phyloP scores from a whole-genome alignment of 2,113 vertebrate genomes.

The Meleagris gallopavo region DNA sequence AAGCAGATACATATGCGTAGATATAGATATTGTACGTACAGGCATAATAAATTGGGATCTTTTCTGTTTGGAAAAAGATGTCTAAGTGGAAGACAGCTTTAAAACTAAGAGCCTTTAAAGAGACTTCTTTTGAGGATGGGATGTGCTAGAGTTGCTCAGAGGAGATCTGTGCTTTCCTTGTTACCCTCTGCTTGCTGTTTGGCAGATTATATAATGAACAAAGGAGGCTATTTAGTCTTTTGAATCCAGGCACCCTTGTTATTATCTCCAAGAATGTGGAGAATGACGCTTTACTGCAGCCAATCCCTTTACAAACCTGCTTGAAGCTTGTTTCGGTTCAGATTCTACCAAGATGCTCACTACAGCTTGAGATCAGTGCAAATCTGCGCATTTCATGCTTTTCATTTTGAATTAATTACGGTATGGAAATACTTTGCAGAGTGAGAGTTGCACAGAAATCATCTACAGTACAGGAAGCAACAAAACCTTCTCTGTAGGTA shows the following conservation, averaged over 20 bases:
- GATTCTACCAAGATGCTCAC: neutral
- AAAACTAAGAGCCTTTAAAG: neutral
- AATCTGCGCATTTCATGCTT: neutral
- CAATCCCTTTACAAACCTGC: neutral
- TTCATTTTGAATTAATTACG: neutral
- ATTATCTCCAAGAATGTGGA: slow-evolving; percentile 17
- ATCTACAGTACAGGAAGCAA: neutral
- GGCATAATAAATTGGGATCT: neutral
- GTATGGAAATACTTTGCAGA: neutral
- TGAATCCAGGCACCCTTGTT: slow-evolving; percentile 26
- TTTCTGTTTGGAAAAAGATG: slow-evolving; percentile 6
- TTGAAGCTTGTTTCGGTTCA: slow-evolving; percentile 1
- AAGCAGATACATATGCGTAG: slow-evolving; percentile 32
- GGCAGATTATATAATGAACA: slow-evolving; percentile 52
- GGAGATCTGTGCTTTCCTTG: slow-evolving; percentile 22
- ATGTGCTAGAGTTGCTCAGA: neutral
- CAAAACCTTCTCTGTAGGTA: neutral
- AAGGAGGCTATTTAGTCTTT: slow-evolving; percentile 43
- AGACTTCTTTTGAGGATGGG: neutral
- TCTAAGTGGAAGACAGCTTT: neutral
- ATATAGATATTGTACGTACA: neutral
- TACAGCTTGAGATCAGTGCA: neutral
- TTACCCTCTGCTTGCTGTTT: slow-evolving; percentile 26
- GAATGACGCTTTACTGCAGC: slow-evolving; percentile 20
- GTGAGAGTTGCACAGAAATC: neutral